A percentile compares a stretch with the other conserved stretches of the same genome.
phyloP scores from a whole-genome alignment of 2,113 vertebrate genomes.

The Stegostoma tigrinum region DNA sequence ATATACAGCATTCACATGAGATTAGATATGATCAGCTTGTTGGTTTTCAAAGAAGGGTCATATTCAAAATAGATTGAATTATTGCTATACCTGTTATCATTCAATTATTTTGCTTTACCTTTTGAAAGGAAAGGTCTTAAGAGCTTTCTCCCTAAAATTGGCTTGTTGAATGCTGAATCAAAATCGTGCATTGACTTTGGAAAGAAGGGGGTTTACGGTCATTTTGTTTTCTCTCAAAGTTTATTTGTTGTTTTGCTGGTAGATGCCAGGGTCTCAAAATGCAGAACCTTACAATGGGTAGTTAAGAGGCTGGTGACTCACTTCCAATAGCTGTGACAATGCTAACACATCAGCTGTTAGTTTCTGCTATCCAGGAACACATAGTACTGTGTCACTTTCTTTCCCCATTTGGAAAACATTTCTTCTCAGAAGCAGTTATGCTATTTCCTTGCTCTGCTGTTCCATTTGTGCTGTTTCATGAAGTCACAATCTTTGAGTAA shows the following conservation, averaged over 20 bases:
- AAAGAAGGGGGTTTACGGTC: neutral
- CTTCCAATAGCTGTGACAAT: too few relatives aligned
- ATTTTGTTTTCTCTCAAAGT: neutral
- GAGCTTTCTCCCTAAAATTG: neutral
- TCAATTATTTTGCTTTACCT: neutral
- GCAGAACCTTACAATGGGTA: neutral
- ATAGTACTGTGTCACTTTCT: neutral
- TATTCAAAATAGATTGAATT: neutral
- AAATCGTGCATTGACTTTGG: neutral
- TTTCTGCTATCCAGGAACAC: neutral
- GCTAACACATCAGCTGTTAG: neutral
- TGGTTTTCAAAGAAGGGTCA: neutral
- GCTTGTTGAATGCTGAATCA: neutral
- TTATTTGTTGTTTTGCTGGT: neutral
- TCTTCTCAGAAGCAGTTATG: neutral
- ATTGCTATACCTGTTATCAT: neutral
- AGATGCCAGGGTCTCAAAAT: neutral
- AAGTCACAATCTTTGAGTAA: conserved; percentile 16
- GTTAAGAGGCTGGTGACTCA: too few relatives aligned
- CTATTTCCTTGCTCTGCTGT: neutral
- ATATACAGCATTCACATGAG: neutral
- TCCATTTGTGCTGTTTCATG: neutral
- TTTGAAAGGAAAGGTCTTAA: neutral
- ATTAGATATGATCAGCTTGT: neutral
- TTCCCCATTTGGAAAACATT: neutral